Evolutionary conservation across 2,113 vertebrate genomes (phyloP).

Genomic region (Neodon shergylaensis): DNA sequence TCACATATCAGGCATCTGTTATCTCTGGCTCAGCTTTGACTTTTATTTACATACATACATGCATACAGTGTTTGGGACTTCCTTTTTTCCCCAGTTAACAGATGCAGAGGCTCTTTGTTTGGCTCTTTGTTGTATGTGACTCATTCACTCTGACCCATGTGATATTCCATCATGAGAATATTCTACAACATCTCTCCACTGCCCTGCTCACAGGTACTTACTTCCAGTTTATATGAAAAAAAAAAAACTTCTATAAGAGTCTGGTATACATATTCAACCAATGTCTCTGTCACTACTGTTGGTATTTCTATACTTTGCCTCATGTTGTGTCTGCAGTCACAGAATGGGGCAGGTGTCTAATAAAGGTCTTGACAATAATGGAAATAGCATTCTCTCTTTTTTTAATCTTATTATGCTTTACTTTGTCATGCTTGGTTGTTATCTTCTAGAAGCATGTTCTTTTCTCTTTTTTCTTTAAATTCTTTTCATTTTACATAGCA

Average conservation of each 20-base stretch:
- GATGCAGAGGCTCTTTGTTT: background rate
- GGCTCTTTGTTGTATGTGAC: background rate
- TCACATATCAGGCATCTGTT: background rate
- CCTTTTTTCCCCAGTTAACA: background rate
- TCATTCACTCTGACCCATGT: too few relatives aligned
- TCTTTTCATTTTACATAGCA: too few relatives aligned
- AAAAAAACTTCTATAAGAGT: background rate
- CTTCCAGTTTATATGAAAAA: background rate
- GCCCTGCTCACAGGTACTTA: background rate
- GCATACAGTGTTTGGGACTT: background rate
- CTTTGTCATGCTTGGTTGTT: too few relatives aligned
- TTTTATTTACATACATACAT: background rate
- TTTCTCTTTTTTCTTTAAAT: too few relatives aligned
- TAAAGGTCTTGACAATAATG: background rate
- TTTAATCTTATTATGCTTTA: too few relatives aligned
- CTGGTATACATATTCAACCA: too few relatives aligned
- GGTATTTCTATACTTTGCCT: constrained; percentile 10
- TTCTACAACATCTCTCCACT: background rate
- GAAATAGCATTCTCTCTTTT: background rate
- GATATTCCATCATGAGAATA: background rate
- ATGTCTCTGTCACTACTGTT: background rate
- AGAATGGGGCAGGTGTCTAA: background rate
- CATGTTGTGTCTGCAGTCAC: background rate
- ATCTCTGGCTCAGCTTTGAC: background rate
- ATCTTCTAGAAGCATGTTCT: too few relatives aligned